phyloP scores from a whole-genome alignment of 2,888 invertebrate genomes.

The Pammene fasciana region DNA sequence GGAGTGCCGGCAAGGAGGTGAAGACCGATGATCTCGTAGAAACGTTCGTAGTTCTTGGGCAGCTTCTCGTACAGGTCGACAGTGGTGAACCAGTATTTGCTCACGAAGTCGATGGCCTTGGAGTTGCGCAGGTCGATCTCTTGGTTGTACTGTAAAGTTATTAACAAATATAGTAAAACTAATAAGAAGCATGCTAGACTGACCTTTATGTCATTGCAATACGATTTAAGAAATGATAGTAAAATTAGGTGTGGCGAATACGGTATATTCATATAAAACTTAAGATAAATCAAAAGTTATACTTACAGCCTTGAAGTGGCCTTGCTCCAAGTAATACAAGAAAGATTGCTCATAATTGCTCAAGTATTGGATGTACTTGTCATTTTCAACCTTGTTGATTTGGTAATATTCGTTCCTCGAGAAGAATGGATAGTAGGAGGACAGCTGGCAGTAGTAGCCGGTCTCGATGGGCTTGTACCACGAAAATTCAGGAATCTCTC shows the following conservation, averaged over 20 bases:
- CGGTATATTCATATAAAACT: not conserved
- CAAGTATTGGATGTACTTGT: slow-evolving; percentile 80
- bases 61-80: slow-evolving; percentile 71
- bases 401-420: slow-evolving; percentile 84
- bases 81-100: slow-evolving; percentile 83
- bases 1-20: slow-evolving; percentile 67
- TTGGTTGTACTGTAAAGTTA: slow-evolving; percentile 59
- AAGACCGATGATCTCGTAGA: slow-evolving; percentile 83
- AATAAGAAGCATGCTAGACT: too few species aligned
- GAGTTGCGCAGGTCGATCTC: slow-evolving; percentile 63
- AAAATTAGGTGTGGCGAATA: too few species aligned
- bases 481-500: slow-evolving; percentile 84
- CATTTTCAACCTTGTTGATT: slow-evolving; percentile 75
- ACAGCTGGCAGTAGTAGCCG: slow-evolving; percentile 61
- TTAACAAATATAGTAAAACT: slow-evolving; percentile 13
- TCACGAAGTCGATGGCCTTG: slow-evolving; percentile 81
- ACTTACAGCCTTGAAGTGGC: slow-evolving; percentile 85
- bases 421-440: slow-evolving; percentile 74
- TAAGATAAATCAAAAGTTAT: slow-evolving; percentile 43
- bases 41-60: slow-evolving; percentile 71
- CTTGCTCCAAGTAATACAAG: slow-evolving; percentile 78
- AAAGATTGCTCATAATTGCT: slow-evolving; percentile 83
- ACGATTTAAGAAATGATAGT: too few species aligned
- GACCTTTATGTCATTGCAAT: too few species aligned
- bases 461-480: slow-evolving; percentile 83